A percentile compares a stretch with the other conserved stretches of the same genome.
Evolutionary conservation across 2,797 vertebrate genomes (phyloP).

Genomic region (Neostethus bicornis): DNA sequence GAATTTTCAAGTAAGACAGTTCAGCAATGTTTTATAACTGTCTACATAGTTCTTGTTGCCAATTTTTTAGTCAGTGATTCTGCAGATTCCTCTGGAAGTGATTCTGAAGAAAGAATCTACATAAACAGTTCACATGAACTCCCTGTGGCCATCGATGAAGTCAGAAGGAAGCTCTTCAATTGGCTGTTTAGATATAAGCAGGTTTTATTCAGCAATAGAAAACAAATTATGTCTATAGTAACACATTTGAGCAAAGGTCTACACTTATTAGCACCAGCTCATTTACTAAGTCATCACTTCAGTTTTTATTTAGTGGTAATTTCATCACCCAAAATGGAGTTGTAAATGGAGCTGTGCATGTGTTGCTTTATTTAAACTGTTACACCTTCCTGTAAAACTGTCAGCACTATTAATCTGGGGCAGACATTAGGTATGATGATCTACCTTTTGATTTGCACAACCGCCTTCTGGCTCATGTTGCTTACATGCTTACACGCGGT

Average conservation of each 20-base stretch:
- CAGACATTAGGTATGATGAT: conserved; percentile 55
- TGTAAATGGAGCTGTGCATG: conserved; percentile 52
- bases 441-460: conserved; percentile 56
- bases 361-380: conserved; percentile 65
- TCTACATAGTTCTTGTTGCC: conserved; percentile 64
- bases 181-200: conserved; percentile 3
- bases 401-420: conserved; percentile 70
- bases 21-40: conserved; percentile 64
- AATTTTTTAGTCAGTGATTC: conserved; percentile 71
- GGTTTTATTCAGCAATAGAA: not conserved
- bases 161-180: conserved; percentile 8
- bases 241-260: conserved; percentile 26
- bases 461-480: conserved; percentile 40
- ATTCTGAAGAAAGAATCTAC: conserved; percentile 68
- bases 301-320: conserved; percentile 66
- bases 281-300: conserved; percentile 62
- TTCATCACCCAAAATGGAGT: conserved; percentile 50
- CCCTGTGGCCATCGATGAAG: conserved; percentile 15
- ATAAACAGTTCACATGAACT: conserved; percentile 50
- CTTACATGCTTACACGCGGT: conserved; percentile 30
- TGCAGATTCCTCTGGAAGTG: conserved; percentile 72
- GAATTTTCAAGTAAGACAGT: conserved; percentile 75
- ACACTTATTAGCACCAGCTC: conserved; percentile 55
- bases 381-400: conserved; percentile 70
- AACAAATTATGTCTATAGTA: not conserved